phyloP scores from a whole-genome alignment of 2,797 vertebrate species.

The Crocodylus rhombifer region DNA sequence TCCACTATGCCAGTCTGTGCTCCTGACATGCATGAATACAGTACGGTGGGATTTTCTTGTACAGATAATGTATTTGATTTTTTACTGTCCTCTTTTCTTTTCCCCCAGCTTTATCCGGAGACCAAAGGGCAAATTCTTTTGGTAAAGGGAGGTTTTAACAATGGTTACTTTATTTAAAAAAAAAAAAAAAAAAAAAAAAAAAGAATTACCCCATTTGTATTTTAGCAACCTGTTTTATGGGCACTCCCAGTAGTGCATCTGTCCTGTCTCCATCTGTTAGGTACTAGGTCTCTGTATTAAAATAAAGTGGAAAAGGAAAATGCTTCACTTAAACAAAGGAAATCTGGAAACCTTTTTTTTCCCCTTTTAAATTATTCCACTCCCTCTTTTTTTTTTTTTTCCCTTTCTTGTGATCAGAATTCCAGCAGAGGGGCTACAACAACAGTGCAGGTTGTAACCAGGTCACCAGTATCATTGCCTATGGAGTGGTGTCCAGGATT shows the following conservation, averaged over 20 bases:
- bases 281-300: slow-evolving; percentile 54
- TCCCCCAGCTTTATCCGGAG: slow-evolving; percentile 70
- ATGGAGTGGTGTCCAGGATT: slow-evolving; percentile 70
- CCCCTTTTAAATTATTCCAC: slow-evolving; percentile 77
- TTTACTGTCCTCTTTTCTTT: neutral
- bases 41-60: neutral
- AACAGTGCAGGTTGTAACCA: slow-evolving; percentile 77
- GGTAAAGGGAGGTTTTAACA: slow-evolving; percentile 67
- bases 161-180: slow-evolving; percentile 55
- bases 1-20: neutral
- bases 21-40: neutral
- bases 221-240: slow-evolving; percentile 63
- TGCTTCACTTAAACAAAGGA: slow-evolving; percentile 81
- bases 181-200: slow-evolving; percentile 20
- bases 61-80: neutral
- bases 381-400: slow-evolving; percentile 69
- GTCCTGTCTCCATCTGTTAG: slow-evolving; percentile 76
- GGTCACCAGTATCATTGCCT: slow-evolving; percentile 81
- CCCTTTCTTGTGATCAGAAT: slow-evolving; percentile 76
- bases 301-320: slow-evolving; percentile 80
- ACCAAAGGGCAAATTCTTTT: slow-evolving; percentile 69
- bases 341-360: slow-evolving; percentile 80
- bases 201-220: slow-evolving; percentile 48
- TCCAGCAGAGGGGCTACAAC: slow-evolving; percentile 79
- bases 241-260: slow-evolving; percentile 66